Conservation (phyloP, 2,113 vertebrate genomes). For the Ariopsis seemanni region DNA sequence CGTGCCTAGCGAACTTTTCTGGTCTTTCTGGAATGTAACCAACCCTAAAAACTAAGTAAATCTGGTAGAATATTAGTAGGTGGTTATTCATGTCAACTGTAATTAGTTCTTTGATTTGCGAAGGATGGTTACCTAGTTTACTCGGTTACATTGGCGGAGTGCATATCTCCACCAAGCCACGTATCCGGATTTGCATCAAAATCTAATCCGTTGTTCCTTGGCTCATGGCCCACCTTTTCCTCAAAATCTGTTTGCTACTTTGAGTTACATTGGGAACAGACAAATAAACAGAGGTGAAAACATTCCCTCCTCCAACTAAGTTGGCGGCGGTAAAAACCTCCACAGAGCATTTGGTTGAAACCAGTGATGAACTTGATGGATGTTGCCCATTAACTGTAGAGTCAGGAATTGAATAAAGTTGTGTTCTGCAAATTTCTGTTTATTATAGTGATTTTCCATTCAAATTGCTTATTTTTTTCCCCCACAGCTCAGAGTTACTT, state of each 20-base stretch:
- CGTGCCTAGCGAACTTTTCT: background rate
- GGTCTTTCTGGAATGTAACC: background rate
- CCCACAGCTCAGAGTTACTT: too few species aligned
- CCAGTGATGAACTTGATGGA: background rate
- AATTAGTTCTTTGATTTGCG: background rate
- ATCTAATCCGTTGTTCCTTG: too few species aligned
- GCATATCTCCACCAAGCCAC: too few species aligned
- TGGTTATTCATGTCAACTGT: background rate
- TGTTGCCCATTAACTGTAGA: background rate
- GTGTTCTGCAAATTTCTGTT: background rate
- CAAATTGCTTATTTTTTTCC: too few species aligned
- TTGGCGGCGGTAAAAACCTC: background rate
- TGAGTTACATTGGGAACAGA: too few species aligned
- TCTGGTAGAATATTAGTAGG: background rate
- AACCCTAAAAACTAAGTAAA: background rate
- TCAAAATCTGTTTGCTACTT: too few species aligned
- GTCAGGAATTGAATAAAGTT: background rate
- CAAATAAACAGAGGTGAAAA: too few species aligned
- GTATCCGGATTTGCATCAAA: too few species aligned
- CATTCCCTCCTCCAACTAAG: too few species aligned
- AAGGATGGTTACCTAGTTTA: background rate
- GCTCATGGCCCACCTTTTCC: too few species aligned
- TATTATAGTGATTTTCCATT: background rate
- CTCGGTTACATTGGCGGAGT: background rate
- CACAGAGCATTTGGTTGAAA: slow-evolving; percentile 8